A percentile compares a stretch with the other conserved stretches of the same genome.
These are phyloP conservation scores for Agonum fuliginosum DNA, from an alignment of 2,888 invertebrate species.

Conservation along the genomic window DNA sequence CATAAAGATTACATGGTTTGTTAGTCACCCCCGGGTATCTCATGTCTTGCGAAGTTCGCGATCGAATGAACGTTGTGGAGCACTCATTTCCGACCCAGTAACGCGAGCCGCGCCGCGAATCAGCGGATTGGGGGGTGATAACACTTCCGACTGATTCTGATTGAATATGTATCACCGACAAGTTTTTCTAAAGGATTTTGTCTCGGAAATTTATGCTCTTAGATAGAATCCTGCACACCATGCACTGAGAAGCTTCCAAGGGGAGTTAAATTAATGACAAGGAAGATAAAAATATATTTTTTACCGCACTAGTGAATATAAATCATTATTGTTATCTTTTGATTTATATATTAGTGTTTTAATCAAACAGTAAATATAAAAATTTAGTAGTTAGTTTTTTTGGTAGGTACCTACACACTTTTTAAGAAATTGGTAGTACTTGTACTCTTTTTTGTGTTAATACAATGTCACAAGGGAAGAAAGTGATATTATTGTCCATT, in stretches of 20 bases:
- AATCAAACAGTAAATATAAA: no score
- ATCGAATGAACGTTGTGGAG: not conserved
- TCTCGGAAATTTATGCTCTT: not conserved
- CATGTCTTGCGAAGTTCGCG: not conserved
- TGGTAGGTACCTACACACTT: no score
- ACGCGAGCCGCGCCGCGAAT: slow-evolving; percentile 25
- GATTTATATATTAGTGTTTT: no score
- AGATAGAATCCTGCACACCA: not conserved
- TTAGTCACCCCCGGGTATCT: slow-evolving; percentile 49
- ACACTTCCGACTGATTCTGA: slow-evolving; percentile 12
- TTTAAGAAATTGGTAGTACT: no score
- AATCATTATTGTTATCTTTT: not conserved
- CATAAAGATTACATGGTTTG: slow-evolving; percentile 69
- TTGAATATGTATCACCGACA: slow-evolving; percentile 20
- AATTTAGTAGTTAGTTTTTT: no score
- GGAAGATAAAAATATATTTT: slow-evolving; percentile 10
- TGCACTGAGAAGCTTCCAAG: slow-evolving; percentile 2
- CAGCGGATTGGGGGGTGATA: slow-evolving; percentile 19
- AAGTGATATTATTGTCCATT: no score
- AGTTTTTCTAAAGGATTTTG: slow-evolving; percentile 12
- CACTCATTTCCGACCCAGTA: slow-evolving; percentile 52
- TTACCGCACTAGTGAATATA: not conserved
- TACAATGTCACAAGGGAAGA: no score
- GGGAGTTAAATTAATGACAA: slow-evolving; percentile 29
- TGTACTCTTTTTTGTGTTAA: no score